Percentiles rank a stretch among this genome's conserved stretches.
phyloP scores from a whole-genome alignment of 2,888 invertebrate species.

The Hetaerina titia region DNA sequence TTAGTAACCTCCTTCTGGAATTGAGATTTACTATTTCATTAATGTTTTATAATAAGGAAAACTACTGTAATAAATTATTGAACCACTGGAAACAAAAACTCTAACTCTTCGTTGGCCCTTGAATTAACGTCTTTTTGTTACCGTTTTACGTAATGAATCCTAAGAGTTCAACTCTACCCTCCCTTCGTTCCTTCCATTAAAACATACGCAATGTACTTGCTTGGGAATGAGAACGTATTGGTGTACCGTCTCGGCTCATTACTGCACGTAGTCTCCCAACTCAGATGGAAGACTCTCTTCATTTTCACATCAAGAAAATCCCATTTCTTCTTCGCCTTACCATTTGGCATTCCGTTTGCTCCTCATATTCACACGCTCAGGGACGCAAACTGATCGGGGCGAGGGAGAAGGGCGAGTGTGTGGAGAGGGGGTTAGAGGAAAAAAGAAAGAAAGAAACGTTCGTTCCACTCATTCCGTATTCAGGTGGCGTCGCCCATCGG shows the following conservation, averaged over 20 bases:
- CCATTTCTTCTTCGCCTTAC: not conserved
- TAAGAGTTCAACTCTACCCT: too few relatives aligned
- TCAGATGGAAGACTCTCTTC: not conserved
- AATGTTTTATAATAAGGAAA: too few relatives aligned
- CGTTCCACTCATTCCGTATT: slow-evolving; percentile 43
- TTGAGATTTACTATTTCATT: too few relatives aligned
- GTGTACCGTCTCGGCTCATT: not conserved
- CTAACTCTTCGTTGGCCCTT: too few relatives aligned
- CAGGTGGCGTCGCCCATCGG: slow-evolving; percentile 41
- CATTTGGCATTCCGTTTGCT: slow-evolving; percentile 1
- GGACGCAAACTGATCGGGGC: not conserved
- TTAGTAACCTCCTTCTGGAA: too few relatives aligned
- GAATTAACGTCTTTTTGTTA: too few relatives aligned
- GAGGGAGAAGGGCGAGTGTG: not conserved
- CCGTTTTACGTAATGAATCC: too few relatives aligned
- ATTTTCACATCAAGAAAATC: not conserved
- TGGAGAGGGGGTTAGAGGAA: not conserved
- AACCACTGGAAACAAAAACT: too few relatives aligned
- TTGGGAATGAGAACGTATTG: too few relatives aligned
- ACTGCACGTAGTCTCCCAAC: not conserved
- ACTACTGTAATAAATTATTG: too few relatives aligned
- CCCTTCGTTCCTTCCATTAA: too few relatives aligned
- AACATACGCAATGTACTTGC: too few relatives aligned
- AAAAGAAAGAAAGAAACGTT: not conserved
- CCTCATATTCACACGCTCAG: slow-evolving; percentile 16